Evolutionary conservation across 2,888 invertebrate genomes (phyloP).

Genomic region (Drosophila mimica): DNA sequence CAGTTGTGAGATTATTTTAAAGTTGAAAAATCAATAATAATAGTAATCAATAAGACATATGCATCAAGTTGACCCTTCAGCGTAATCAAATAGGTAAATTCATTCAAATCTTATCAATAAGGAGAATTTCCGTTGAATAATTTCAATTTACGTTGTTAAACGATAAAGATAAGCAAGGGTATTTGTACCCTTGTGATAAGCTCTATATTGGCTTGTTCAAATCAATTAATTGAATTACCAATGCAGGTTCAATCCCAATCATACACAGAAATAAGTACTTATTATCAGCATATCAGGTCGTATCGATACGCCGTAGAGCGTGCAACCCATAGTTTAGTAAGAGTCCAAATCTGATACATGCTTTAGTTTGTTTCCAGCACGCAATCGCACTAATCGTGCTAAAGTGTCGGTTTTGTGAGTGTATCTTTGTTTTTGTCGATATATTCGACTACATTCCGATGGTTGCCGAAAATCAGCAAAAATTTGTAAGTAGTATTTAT

Average conservation of each 20-base stretch:
- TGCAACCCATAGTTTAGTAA: conserved; percentile 18
- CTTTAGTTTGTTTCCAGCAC: conserved; percentile 35
- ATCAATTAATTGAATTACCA: conserved; percentile 31
- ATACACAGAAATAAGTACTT: conserved; percentile 26
- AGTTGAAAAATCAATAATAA: conserved; percentile 3
- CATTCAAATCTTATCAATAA: conserved; percentile 35
- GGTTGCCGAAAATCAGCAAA: conserved; percentile 31
- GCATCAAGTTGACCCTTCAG: not conserved
- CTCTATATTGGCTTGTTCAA: conserved; percentile 25
- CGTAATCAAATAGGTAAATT: conserved; percentile 18
- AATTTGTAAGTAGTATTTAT: conserved; percentile 51
- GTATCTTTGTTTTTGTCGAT: not conserved
- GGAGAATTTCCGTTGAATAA: conserved; percentile 16
- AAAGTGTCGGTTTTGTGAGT: not conserved
- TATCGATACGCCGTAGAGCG: conserved; percentile 17
- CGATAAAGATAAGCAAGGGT: conserved; percentile 42
- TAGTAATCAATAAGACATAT: not conserved
- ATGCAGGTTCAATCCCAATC: conserved; percentile 36
- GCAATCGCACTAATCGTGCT: conserved; percentile 27
- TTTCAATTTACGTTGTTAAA: conserved; percentile 20
- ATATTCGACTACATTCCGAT: conserved; percentile 34
- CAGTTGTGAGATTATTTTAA: not conserved
- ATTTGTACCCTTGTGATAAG: conserved; percentile 35
- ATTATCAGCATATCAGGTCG: conserved; percentile 58
- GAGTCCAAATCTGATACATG: conserved; percentile 18